Conservation (phyloP, 2,797 vertebrate species). For the Ctenopoma kingsleyae region DNA sequence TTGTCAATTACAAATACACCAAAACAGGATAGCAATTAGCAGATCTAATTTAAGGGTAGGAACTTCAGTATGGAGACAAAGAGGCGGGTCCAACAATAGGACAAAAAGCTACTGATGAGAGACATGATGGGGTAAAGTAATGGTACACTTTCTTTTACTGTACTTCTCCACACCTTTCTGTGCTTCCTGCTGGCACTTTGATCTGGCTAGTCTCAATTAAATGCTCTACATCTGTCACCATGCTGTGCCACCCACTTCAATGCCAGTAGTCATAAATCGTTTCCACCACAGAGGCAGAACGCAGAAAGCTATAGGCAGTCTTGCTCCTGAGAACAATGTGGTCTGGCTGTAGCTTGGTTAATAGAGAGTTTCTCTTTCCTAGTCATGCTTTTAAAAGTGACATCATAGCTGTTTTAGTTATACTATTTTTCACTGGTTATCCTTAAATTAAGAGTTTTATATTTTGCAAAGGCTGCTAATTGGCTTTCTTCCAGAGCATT, state of each 20-base stretch:
- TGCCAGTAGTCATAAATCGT: conserved; percentile 52
- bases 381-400: not conserved
- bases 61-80: conserved; percentile 20
- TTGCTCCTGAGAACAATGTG: conserved; percentile 41
- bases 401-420: not conserved
- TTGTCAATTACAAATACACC: conserved; percentile 19
- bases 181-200: conserved; percentile 66
- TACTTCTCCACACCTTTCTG: conserved; percentile 55
- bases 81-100: not conserved
- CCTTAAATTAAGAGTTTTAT: not conserved
- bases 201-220: conserved; percentile 68
- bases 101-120: conserved; percentile 29
- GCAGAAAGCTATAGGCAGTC: conserved; percentile 7
- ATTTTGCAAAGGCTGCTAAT: not conserved
- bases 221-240: conserved; percentile 61
- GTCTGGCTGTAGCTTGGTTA: conserved; percentile 22
- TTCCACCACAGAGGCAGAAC: conserved; percentile 44
- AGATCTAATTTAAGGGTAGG: conserved; percentile 20
- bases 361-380: conserved; percentile 13
- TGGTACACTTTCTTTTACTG: conserved; percentile 31
- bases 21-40: conserved; percentile 32
- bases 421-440: not conserved
- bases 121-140: conserved; percentile 23
- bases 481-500: not conserved
- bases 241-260: conserved; percentile 72